Base-by-base conservation (phyloP, 2,888 invertebrate species). In the Machimus rusticus region DNA sequence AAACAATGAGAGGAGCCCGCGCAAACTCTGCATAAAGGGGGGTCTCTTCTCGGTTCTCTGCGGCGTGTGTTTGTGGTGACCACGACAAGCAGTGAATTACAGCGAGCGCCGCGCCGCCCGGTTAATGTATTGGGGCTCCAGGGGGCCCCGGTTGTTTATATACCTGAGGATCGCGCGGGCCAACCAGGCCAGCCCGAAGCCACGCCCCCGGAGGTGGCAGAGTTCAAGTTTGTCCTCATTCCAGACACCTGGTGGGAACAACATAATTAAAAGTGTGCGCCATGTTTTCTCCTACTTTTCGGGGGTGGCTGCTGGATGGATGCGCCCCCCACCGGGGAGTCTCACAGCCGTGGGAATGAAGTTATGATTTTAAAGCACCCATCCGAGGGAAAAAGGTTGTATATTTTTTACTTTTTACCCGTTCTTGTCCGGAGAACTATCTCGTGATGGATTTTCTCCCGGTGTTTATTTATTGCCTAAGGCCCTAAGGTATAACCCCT, bases 201-300 rank as follows among this genome's bases (percentile, higher is more conserved):
- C 88, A 88, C 88, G 88, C 88, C 88, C 87, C 87, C 81, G 34
- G 55, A 85, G 66, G 14, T 51, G 39, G 78, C 37, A 14, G 16
- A 88, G 76, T 78, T 81, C 82, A 78, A 78, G 28, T n/a, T 79
- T 85, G 76, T 34, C 43, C 88, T 43, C 86, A 85, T 85, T 77
- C 87, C 87, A 37, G 6, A 74, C 87, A 76, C 84, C 85, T 79
- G 66, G 55, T 81, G 84, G 86, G 55, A 86, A 88, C 87, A 87
- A 86, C 79, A 86, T 88, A 88, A 87, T 86, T 87, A 88, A 88
- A 88, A 86, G 88, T 85, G 87, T 87, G 84, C 88, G 87, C 82
- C 79, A 85, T 85, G 85, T 85, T 85, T 85, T 85, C 74, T 74
- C 43, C 43, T 74, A 51, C 66, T 82, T 84, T 46, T 74, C 55